phyloP scores from a whole-genome alignment of 2,888 invertebrate species.

The Drosophila tanythrix region DNA sequence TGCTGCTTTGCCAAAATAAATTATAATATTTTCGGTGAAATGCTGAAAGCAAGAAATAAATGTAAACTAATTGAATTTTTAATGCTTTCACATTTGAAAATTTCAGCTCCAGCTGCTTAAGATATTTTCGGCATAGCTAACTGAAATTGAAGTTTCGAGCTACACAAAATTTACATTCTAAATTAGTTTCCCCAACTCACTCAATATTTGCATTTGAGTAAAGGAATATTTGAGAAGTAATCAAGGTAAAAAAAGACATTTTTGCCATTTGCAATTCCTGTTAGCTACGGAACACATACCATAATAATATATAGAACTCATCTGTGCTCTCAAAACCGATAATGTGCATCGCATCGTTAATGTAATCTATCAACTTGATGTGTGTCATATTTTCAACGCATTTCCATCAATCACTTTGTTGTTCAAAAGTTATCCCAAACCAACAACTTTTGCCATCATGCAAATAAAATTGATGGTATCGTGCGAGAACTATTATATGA shows the following conservation, averaged over 20 bases:
- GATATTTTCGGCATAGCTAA: constrained; percentile 1
- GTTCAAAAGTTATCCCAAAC: constrained; percentile 5
- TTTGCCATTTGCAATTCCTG: neutral
- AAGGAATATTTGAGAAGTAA: neutral
- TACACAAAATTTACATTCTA: neutral
- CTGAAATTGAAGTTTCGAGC: neutral
- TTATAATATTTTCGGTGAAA: constrained; percentile 4
- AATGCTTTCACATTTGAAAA: constrained; percentile 11
- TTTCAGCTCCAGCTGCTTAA: constrained; percentile 3
- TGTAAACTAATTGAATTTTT: neutral
- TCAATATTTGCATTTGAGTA: neutral
- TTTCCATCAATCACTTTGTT: constrained; percentile 29
- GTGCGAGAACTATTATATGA: neutral
- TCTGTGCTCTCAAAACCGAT: neutral
- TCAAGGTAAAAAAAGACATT: neutral
- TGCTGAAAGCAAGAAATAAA: neutral
- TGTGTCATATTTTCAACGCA: constrained; percentile 12
- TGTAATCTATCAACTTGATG: constrained; percentile 24
- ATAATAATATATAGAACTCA: neutral
- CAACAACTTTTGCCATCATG: constrained; percentile 21
- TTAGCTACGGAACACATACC: neutral
- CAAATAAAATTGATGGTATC: constrained; percentile 9
- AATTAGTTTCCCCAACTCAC: constrained; percentile 9
- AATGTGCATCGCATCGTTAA: constrained; percentile 1
- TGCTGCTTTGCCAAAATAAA: constrained; percentile 7